phyloP scores from a whole-genome alignment of 2,888 invertebrate species.

The Polyommatus iphigenia region DNA sequence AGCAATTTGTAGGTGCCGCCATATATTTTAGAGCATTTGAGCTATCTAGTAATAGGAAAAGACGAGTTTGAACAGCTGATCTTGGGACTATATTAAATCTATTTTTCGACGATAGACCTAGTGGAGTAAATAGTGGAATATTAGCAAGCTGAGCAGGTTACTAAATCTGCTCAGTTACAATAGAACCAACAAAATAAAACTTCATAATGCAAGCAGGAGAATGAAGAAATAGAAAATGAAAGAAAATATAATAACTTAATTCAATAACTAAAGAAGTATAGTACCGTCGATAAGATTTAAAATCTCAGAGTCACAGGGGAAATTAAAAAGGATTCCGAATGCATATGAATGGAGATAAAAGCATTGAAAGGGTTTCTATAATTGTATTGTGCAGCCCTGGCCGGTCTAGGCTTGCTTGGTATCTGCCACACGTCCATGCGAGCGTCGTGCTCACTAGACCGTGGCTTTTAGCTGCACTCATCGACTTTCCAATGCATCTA shows the following conservation, averaged over 20 bases:
- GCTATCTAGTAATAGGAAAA: no score
- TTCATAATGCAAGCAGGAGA: neutral
- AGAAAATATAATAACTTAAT: no score
- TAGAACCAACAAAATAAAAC: neutral
- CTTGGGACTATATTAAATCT: no score
- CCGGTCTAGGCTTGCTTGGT: constrained; percentile 53
- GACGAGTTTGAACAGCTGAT: no score
- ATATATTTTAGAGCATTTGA: no score
- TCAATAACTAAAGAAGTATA: no score
- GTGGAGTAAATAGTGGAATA: neutral
- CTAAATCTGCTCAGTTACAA: neutral
- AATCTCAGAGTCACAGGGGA: constrained; percentile 9
- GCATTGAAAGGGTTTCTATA: neutral
- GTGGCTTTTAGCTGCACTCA: constrained; percentile 58
- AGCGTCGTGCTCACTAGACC: constrained; percentile 66
- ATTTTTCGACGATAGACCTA: neutral
- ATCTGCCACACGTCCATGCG: constrained; percentile 64
- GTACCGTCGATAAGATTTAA: neutral
- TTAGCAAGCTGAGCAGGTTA: no score
- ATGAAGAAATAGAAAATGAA: no score
- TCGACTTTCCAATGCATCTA: constrained; percentile 51
- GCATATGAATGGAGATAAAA: neutral
- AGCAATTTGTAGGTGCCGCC: neutral
- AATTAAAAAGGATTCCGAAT: constrained; percentile 3
- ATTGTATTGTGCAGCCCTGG: constrained; percentile 11